Evolutionary conservation across 2,797 vertebrate genomes (phyloP).

Genomic region (Tapera naevia): DNA sequence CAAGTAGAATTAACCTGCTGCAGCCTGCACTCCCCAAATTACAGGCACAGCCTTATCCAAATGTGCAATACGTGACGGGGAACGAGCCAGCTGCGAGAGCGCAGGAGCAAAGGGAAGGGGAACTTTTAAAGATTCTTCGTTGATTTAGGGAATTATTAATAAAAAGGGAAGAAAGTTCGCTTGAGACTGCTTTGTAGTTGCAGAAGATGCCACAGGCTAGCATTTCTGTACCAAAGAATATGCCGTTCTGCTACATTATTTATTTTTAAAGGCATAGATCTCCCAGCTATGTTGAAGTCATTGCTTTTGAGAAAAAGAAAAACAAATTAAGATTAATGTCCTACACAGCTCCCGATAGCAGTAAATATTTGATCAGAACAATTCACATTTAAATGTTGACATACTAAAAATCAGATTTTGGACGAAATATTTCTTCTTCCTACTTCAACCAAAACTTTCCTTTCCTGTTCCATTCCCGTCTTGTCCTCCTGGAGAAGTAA

Average conservation of each 20-base stretch:
- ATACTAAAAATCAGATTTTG: constrained; percentile 38
- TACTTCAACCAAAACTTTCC: background rate
- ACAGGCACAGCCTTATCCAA: background rate
- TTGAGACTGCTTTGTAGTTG: constrained; percentile 25
- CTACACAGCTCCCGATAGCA: constrained; percentile 26
- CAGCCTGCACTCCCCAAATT: background rate
- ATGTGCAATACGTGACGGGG: background rate
- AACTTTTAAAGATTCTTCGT: constrained; percentile 50
- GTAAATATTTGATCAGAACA: constrained; percentile 67
- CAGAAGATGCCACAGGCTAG: constrained; percentile 20
- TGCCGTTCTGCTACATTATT: constrained; percentile 28
- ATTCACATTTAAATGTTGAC: constrained; percentile 63
- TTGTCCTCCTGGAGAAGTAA: background rate
- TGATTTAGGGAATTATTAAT: constrained; percentile 60
- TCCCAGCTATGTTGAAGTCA: constrained; percentile 11
- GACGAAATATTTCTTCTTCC: background rate
- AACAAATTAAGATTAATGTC: constrained; percentile 51
- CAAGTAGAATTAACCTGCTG: background rate
- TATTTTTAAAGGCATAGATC: constrained; percentile 64
- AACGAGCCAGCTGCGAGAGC: background rate
- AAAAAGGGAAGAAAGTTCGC: constrained; percentile 54
- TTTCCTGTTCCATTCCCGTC: background rate
- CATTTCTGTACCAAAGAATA: background rate
- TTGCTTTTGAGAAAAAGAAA: constrained; percentile 69
- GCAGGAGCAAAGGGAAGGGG: background rate